These are phyloP conservation scores for Zaprionus camerounensis DNA, from an alignment of 1,140 invertebrate genomes.

Conservation along the genomic window DNA sequence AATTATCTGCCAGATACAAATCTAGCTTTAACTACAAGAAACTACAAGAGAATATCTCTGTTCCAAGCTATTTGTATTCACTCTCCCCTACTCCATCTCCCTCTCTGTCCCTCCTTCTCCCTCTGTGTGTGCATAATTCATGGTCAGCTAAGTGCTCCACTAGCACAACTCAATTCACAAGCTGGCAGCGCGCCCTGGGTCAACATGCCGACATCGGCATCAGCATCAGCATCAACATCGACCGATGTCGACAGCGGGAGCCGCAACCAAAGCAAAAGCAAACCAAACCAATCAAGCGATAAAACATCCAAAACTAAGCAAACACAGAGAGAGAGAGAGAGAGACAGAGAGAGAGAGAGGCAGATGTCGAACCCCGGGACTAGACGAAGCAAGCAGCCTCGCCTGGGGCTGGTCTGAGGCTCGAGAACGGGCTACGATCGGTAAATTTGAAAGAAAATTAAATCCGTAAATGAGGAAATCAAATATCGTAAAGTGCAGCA, in stretches of 20 bases:
- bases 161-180: constrained; percentile 62
- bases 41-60: not conserved
- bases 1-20: not conserved
- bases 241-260: constrained; percentile 10
- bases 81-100: not conserved
- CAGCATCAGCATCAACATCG: constrained; percentile 22
- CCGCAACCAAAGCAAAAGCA: constrained; percentile 53
- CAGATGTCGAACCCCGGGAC: not conserved
- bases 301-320: constrained; percentile 79
- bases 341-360: not conserved
- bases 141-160: constrained; percentile 23
- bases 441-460: constrained; percentile 82
- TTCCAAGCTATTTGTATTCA: not conserved
- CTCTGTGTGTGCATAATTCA: constrained; percentile 23
- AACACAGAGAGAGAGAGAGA: constrained; percentile 55
- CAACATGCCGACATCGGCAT: constrained; percentile 40
- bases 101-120: not conserved
- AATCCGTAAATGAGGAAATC: constrained; percentile 83
- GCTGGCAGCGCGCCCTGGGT: constrained; percentile 57
- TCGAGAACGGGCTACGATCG: constrained; percentile 66
- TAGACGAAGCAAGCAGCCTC: constrained; percentile 1
- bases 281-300: constrained; percentile 70
- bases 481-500: constrained; percentile 78
- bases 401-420: constrained; percentile 28
- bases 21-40: not conserved